Evolutionary conservation across 2,888 invertebrate genomes (phyloP).

Genomic region (Norana najaformis): DNA sequence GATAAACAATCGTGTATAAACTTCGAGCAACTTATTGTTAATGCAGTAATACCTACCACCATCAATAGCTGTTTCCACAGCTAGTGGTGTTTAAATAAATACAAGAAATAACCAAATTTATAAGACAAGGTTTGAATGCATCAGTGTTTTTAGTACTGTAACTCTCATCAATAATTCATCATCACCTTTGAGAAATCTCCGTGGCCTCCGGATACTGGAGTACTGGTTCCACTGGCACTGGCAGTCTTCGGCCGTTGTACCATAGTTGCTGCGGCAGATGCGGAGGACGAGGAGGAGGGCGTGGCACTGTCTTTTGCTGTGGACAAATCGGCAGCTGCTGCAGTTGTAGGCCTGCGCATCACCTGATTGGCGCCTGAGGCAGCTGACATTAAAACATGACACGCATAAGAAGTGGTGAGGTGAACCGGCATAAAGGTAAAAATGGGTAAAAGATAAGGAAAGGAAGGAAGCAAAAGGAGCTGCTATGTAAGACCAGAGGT

Average conservation of each 20-base stretch:
- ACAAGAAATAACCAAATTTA: neutral
- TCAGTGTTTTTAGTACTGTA: neutral
- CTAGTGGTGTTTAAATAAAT: neutral
- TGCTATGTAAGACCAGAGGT: too few relatives aligned
- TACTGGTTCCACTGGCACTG: conserved; percentile 32
- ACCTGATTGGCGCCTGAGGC: conserved; percentile 13
- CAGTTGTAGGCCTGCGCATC: neutral
- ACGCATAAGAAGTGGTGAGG: neutral
- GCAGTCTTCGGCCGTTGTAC: conserved; percentile 27
- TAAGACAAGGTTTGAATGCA: neutral
- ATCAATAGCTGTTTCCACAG: neutral
- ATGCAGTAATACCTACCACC: too few relatives aligned
- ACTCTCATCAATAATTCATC: neutral
- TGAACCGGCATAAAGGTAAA: neutral
- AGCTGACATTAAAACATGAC: neutral
- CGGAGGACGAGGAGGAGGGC: conserved; percentile 19
- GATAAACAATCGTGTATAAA: neutral
- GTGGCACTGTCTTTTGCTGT: neutral
- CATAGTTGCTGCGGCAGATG: conserved; percentile 18
- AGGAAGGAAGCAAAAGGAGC: too few relatives aligned
- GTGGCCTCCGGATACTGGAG: conserved; percentile 27
- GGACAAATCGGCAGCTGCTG: neutral
- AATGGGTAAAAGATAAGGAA: neutral
- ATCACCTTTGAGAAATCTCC: conserved; percentile 19
- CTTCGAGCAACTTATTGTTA: too few relatives aligned